Evolutionary conservation across 1,140 invertebrate species (phyloP), one percentile per base, ranked within the genome.

Genomic region (Drosophila kikkawai): DNA sequence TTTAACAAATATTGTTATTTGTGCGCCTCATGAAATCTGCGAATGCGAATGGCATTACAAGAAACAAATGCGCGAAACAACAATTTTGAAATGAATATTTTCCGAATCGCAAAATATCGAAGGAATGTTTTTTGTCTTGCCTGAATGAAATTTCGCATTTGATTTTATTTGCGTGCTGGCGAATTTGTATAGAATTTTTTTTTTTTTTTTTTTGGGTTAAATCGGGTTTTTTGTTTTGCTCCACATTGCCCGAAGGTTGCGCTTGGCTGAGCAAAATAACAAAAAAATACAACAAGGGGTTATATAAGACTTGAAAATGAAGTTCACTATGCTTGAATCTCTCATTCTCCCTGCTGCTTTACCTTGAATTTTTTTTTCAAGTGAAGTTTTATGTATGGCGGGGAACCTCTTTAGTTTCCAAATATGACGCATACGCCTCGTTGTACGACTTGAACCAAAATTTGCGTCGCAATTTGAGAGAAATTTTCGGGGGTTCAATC

Each of bases 351-450:
- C n/a, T 9, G 65, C 51, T 19, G 51, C 7, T 9, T 73, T 44
- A 59, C 69, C 53, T 71, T 73, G 67, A 73, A 70, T 53, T 68
- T 5, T 19, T 42, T 56, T 36, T 36, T 37, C 7, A 45, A 41
- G 42, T 59, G 29, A 59, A 59, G 53, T 51, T 60, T 60, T 37
- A 13, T 15, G 15, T 19, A 4, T 39, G 9, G 2, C 15, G 11
- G 9, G 19, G 7, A 39, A 9, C n/a, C 34, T 55, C 34, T 55
- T 55, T 19, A 39, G 51, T 22, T 22, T 9, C 34, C 41, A 42
- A 67, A 86, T 65, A 80, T 87, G 61, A 84, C 74, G 82, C 81
- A 85, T 85, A 83, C 80, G 75, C 65, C 58, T 7, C 15, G 39
- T 47, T 44, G 51, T 47, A 8, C 50, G 9, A 19, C 45, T 39